Evolutionary conservation across 1,140 invertebrate species (phyloP), one percentile per base, ranked within the genome.

Genomic region (Sycobia sp.): DNA sequence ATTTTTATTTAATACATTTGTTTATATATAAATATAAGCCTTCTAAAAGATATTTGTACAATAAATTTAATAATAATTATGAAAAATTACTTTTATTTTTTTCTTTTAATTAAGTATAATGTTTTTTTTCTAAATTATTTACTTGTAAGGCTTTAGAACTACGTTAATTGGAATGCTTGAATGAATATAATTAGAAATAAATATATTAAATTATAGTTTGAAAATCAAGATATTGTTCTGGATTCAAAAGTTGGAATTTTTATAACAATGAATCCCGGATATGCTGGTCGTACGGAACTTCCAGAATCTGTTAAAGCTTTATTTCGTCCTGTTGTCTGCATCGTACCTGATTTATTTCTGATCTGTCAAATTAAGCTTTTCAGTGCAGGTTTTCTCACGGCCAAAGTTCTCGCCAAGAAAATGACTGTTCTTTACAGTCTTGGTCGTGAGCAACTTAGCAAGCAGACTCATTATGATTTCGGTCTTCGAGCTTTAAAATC

Each of bases 381-480:
- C 75, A 95, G 93, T 44, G 92, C 95, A 78, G 94, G 94, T 25
- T 95, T 95, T 77, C 78, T 93, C 0, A 86, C 90, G 34, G 92
- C 93, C 1, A 94, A 94, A 83, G 86, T 91, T 11, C 75, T 96
- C 36, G 93, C 94, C 0, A 96, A 95, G 75, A 97, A 97, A 73
- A 95, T 96, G 91, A 93, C 92, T 0, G 90, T 94, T 4, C 75
- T 96, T 5, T 96, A 96, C 76, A 90, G 90, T 72, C 78, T 96
- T 46, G 90, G 92, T 0, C 84, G 86, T 46, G 91, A 94, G 70
- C 93, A 95, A 74, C 81, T 97, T 34, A 95, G 93, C 7, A 95
- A 95, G 77, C 94, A 96, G 74, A 90, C 89, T 34, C 94, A 97
- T 77, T 97, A 97, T 76, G 94, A 97, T 73, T 97, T 95, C 87